Evolutionary conservation across 2,888 invertebrate genomes (phyloP).

Genomic region (Acrocera orbiculus): DNA sequence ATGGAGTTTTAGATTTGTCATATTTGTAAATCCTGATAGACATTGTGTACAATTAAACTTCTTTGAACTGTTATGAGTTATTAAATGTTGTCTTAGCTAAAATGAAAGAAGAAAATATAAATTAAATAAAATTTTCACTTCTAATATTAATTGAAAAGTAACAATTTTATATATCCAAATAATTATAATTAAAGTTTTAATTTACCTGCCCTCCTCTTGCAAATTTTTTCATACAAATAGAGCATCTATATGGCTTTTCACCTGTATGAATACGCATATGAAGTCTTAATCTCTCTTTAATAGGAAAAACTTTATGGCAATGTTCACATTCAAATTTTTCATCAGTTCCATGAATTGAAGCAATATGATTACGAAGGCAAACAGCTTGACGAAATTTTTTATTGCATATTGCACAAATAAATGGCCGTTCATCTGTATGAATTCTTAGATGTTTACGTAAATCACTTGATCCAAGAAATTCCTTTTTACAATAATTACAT

Average conservation of each 20-base stretch:
- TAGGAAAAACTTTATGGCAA: constrained; percentile 57
- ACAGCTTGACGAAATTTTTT: constrained; percentile 43
- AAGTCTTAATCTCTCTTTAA: constrained; percentile 54
- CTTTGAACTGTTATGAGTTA: constrained; percentile 50
- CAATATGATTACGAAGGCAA: constrained; percentile 43
- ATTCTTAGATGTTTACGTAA: constrained; percentile 47
- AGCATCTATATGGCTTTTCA: constrained; percentile 47
- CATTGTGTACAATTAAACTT: constrained; percentile 56
- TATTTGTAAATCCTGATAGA: constrained; percentile 48
- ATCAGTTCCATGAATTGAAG: constrained; percentile 24
- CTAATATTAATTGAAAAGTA: too few species aligned
- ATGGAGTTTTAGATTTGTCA: constrained; percentile 38
- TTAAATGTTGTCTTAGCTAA: constrained; percentile 43
- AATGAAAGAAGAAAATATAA: constrained; percentile 11
- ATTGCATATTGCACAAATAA: constrained; percentile 42
- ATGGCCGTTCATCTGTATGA: constrained; percentile 47
- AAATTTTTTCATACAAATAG: constrained; percentile 44
- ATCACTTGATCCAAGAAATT: constrained; percentile 44
- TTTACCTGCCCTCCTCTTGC: constrained; percentile 54
- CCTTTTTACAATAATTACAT: constrained; percentile 46
- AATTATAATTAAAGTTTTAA: too few species aligned
- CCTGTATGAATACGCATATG: constrained; percentile 60
- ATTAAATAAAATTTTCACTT: too few species aligned
- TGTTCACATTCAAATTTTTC: constrained; percentile 47
- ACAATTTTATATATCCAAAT: too few species aligned